These are phyloP conservation scores for Casuarius casuarius DNA, from an alignment of 2,113 vertebrate species.

Conservation along the genomic window DNA sequence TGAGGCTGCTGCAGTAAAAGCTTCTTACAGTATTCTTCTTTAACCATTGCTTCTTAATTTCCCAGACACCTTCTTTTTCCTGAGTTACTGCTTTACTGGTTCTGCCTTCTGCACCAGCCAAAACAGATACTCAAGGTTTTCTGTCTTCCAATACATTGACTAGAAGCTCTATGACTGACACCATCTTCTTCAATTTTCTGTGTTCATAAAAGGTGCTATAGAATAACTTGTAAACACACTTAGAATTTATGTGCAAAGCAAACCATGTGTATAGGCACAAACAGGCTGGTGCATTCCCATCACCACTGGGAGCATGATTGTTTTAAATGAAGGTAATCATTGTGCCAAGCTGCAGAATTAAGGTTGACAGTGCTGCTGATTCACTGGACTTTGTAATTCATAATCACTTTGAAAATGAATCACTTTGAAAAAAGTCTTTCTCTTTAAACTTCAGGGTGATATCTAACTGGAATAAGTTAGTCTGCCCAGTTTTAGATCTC, in stretches of 20 bases:
- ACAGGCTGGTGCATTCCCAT: neutral
- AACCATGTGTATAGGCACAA: neutral
- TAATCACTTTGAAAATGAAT: neutral
- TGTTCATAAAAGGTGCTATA: neutral
- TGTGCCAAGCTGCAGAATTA: neutral
- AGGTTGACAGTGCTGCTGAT: neutral
- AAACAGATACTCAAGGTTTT: neutral
- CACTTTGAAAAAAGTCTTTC: neutral
- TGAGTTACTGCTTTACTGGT: neutral
- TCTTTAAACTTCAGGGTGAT: neutral
- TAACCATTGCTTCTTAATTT: neutral
- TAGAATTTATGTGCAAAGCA: neutral
- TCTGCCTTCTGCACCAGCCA: neutral
- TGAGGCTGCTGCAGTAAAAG: neutral
- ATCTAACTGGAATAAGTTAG: neutral
- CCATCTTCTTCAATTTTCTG: neutral
- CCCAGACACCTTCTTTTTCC: neutral
- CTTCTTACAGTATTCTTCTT: neutral
- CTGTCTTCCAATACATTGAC: neutral
- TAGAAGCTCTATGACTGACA: neutral
- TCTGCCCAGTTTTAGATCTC: neutral
- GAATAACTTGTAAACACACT: neutral
- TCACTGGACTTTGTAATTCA: neutral
- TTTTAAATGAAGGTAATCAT: neutral
- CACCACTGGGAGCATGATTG: rapidly evolving